Percentiles rank a stretch among this genome's conserved stretches.
Evolutionary conservation across 2,113 vertebrate genomes (phyloP).

Genomic region (Empidonax traillii): DNA sequence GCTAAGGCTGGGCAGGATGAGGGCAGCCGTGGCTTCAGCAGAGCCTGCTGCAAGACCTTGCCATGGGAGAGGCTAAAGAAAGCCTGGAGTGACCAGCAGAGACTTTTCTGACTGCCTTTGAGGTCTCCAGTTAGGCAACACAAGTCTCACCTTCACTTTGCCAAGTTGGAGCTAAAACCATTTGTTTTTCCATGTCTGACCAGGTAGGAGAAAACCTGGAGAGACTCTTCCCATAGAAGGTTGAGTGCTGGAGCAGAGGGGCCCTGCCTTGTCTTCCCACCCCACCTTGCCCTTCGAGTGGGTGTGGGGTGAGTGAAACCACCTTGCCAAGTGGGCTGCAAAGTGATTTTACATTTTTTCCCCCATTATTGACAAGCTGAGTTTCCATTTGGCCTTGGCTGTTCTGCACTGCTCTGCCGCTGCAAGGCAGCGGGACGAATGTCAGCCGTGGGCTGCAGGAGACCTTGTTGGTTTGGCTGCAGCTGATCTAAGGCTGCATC

Average conservation of each 20-base stretch:
- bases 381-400: background rate
- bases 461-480: background rate
- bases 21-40: background rate
- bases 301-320: background rate
- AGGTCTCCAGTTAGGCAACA: background rate
- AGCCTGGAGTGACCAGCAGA: background rate
- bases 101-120: background rate
- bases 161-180: background rate
- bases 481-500: background rate
- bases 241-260: background rate
- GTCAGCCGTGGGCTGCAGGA: background rate
- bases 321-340: background rate
- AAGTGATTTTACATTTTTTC: background rate
- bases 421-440: fast-evolving
- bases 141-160: background rate
- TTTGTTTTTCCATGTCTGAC: background rate
- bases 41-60: background rate
- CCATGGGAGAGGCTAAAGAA: background rate
- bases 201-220: background rate
- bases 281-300: background rate
- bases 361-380: background rate
- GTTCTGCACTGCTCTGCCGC: fast-evolving
- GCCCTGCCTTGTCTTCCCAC: background rate
- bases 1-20: background rate
- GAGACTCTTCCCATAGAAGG: background rate